Percentiles rank a stretch among this genome's conserved stretches.
Conservation (phyloP, 2,113 vertebrate species). For the Chunga burmeisteri region DNA sequence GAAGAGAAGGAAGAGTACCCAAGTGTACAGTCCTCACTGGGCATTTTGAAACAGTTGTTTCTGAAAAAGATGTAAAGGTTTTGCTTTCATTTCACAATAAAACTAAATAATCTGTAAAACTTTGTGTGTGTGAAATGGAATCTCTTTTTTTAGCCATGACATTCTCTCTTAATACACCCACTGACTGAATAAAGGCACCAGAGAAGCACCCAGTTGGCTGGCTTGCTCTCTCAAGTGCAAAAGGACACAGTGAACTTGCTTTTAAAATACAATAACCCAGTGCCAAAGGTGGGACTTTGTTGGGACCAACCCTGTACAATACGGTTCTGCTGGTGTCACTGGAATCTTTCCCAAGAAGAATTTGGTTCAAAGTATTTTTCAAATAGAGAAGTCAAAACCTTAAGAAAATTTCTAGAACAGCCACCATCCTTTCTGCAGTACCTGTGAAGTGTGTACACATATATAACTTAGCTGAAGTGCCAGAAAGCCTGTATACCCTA, state of each 20-base stretch:
- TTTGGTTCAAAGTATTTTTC: not conserved
- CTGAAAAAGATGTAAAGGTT: not conserved
- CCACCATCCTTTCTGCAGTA: not conserved
- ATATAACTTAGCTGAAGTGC: fast-evolving
- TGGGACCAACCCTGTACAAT: fast-evolving
- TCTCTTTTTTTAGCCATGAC: not conserved
- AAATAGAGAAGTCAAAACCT: not conserved
- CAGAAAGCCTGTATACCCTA: not conserved
- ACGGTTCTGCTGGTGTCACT: too few species aligned
- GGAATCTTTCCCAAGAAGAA: not conserved
- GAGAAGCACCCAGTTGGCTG: not conserved
- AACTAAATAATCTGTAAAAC: not conserved
- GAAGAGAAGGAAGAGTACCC: not conserved
- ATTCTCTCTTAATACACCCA: not conserved
- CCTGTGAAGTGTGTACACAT: fast-evolving
- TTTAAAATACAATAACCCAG: not conserved
- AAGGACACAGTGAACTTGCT: not conserved
- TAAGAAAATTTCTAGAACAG: not conserved
- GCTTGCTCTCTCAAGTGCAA: not conserved
- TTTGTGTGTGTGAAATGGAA: not conserved
- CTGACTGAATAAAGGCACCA: not conserved
- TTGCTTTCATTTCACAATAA: not conserved
- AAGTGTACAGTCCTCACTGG: not conserved
- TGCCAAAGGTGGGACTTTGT: not conserved
- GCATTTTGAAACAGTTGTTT: not conserved